Evolutionary conservation across 2,113 vertebrate species (phyloP).

Genomic region (Gymnarchus niloticus): DNA sequence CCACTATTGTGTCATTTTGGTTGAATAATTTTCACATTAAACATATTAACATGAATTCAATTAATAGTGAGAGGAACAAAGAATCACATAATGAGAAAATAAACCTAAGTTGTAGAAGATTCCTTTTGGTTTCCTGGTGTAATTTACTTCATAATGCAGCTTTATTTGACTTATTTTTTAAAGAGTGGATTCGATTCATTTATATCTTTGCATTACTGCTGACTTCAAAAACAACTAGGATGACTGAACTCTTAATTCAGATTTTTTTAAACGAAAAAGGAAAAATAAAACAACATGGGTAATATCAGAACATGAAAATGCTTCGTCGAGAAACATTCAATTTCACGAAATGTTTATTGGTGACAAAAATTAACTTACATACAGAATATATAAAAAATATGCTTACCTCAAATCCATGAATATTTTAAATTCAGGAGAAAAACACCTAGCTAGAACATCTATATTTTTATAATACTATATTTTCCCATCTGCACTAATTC

Average conservation of each 20-base stretch:
- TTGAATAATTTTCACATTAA: too few species aligned
- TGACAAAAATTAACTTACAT: neutral
- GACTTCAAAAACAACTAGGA: neutral
- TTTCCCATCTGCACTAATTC: neutral
- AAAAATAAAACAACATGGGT: neutral
- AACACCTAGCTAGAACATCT: neutral
- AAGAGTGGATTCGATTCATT: neutral
- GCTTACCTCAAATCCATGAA: neutral
- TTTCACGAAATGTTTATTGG: neutral
- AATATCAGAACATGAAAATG: neutral
- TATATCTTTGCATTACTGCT: neutral
- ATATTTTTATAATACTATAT: neutral
- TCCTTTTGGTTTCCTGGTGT: neutral
- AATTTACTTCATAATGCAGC: neutral
- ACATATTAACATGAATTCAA: neutral
- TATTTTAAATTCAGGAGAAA: neutral
- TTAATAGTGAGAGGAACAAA: neutral
- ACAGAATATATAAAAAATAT: too few species aligned
- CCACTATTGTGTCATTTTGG: neutral
- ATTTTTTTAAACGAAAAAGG: neutral
- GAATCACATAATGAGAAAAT: neutral
- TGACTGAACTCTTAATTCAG: neutral
- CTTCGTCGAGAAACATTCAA: neutral
- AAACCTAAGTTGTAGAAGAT: neutral
- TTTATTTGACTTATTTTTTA: neutral